These are phyloP conservation scores for Hydrotaea diabolus DNA, from an alignment of 2,888 invertebrate genomes.

Conservation along the genomic window DNA sequence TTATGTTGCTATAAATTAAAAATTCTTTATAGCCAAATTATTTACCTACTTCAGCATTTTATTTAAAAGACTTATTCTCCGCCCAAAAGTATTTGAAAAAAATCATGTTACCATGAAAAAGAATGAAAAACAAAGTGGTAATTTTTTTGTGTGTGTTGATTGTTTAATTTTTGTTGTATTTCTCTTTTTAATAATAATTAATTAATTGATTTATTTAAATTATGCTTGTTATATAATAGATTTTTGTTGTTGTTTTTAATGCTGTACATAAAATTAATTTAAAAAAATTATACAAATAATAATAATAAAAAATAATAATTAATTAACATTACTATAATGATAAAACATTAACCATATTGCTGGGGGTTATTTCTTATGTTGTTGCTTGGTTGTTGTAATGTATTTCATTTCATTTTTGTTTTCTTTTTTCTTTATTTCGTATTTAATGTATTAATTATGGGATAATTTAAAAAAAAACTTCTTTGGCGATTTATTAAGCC, in stretches of 20 bases:
- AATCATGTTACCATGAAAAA: no score
- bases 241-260: constrained; percentile 60
- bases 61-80: no score
- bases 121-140: constrained; percentile 48
- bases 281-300: constrained; percentile 61
- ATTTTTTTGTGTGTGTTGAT: constrained; percentile 61
- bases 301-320: constrained; percentile 53
- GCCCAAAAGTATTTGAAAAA: no score
- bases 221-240: constrained; percentile 57
- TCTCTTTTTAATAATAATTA: constrained; percentile 57
- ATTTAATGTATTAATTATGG: constrained; percentile 67
- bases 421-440: constrained; percentile 48
- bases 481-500: constrained; percentile 80
- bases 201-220: constrained; percentile 67
- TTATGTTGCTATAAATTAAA: no score
- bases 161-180: constrained; percentile 65
- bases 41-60: no score
- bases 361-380: constrained; percentile 67
- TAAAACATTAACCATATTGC: constrained; percentile 68
- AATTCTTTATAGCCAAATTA: no score
- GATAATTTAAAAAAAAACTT: constrained; percentile 71
- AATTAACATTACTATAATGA: constrained; percentile 66
- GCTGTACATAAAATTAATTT: constrained; percentile 67
- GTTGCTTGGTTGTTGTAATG: constrained; percentile 47
- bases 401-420: constrained; percentile 48